These are phyloP conservation scores for Helicoverpa zea DNA, from an alignment of 1,140 invertebrate genomes.

Conservation along the genomic window DNA sequence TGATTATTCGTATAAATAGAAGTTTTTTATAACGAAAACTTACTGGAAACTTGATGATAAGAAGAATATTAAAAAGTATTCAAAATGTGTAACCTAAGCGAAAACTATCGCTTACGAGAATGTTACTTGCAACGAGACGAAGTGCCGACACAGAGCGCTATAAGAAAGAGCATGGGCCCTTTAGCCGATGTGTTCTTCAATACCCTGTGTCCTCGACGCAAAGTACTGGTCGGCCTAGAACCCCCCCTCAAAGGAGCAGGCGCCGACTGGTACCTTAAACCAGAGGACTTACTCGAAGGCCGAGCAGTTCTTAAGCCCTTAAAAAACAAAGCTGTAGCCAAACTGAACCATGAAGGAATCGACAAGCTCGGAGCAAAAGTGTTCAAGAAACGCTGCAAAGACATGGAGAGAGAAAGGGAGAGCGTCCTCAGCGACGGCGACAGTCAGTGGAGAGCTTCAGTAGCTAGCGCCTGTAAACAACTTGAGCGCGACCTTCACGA, in stretches of 20 bases:
- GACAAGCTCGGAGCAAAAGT: constrained; percentile 63
- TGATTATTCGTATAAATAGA: too few species aligned
- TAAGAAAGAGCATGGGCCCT: constrained; percentile 74
- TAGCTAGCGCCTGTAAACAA: constrained; percentile 57
- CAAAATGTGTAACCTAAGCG: constrained; percentile 69
- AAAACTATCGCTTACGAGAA: constrained; percentile 76
- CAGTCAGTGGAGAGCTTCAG: constrained; percentile 64
- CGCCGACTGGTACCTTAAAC: constrained; percentile 74
- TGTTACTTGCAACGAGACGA: constrained; percentile 68
- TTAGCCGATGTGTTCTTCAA: constrained; percentile 78
- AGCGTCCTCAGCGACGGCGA: constrained; percentile 66
- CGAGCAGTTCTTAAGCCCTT: constrained; percentile 70
- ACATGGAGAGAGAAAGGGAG: constrained; percentile 66
- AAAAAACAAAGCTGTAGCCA: constrained; percentile 64
- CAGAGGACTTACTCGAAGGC: constrained; percentile 67
- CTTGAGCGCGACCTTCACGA: not conserved
- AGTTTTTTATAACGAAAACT: not conserved
- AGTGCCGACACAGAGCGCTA: constrained; percentile 78
- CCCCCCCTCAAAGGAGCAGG: constrained; percentile 77
- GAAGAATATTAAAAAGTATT: constrained; percentile 4
- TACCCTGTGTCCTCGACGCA: constrained; percentile 73
- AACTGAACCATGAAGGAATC: constrained; percentile 71
- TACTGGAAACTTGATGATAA: not conserved
- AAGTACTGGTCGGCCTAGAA: constrained; percentile 74
- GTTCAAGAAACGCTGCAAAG: constrained; percentile 60